Evolutionary conservation across 2,113 vertebrate species (phyloP).

Genomic region (Callipepla squamata): DNA sequence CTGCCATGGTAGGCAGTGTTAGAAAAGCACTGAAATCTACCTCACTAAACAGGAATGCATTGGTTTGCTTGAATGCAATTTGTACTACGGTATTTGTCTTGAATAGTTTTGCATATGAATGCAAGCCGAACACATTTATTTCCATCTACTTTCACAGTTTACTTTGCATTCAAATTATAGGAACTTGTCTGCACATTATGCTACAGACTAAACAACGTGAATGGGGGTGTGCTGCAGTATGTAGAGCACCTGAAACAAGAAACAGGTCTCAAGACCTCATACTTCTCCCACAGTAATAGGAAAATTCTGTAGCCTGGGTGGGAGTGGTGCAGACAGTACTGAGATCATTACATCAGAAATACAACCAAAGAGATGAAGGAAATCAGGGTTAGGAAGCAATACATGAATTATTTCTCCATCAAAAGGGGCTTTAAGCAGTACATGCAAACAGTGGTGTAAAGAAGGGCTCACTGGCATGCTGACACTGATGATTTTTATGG

Average conservation of each 20-base stretch:
- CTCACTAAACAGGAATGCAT: background rate
- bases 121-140: background rate
- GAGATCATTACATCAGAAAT: background rate
- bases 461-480: background rate
- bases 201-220: background rate
- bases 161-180: background rate
- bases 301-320: background rate
- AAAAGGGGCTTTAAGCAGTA: background rate
- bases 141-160: background rate
- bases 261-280: background rate
- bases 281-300: background rate
- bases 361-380: background rate
- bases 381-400: background rate
- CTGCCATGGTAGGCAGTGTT: background rate
- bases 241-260: background rate
- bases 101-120: conserved; percentile 2
- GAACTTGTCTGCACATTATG: background rate
- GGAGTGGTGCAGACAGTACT: background rate
- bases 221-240: background rate
- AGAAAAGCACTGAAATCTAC: background rate
- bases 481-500: accelerated
- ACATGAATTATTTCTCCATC: background rate
- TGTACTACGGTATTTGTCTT: background rate
- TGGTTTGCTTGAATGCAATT: background rate
- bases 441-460: accelerated